A percentile compares a stretch with the other conserved stretches of the same genome.
phyloP scores from a whole-genome alignment of 2,888 invertebrate genomes.

The Caenorhabditis sinica region DNA sequence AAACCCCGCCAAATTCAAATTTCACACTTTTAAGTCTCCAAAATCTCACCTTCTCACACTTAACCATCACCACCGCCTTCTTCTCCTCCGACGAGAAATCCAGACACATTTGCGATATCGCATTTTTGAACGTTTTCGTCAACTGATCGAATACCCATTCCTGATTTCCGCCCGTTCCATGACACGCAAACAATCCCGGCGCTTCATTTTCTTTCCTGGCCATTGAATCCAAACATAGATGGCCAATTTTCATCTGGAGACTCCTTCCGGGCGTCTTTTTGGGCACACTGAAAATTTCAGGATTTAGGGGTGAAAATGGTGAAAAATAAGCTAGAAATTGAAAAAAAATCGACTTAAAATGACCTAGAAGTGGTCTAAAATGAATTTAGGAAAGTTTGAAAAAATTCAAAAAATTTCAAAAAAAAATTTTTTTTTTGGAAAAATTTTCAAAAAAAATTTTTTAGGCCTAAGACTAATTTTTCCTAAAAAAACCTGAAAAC shows the following conservation, averaged over 20 bases:
- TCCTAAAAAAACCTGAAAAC: too few species aligned
- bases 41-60: constrained; percentile 55
- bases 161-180: constrained; percentile 97
- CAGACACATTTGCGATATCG: constrained; percentile 75
- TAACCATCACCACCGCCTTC: constrained; percentile 50
- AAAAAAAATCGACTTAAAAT: too few species aligned
- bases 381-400: too few species aligned
- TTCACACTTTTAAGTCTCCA: background rate
- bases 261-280: constrained; percentile 87
- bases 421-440: too few species aligned
- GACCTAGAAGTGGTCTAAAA: too few species aligned
- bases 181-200: constrained; percentile 94
- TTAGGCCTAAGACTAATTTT: too few species aligned
- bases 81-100: constrained; percentile 51
- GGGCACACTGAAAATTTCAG: constrained; percentile 83
- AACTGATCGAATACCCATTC: constrained; percentile 79
- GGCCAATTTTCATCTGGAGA: constrained; percentile 87
- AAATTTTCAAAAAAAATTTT: too few species aligned
- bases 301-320: background rate
- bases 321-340: too few species aligned
- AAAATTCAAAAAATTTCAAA: too few species aligned
- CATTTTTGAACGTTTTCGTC: constrained; percentile 71
- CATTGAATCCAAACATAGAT: constrained; percentile 94
- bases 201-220: constrained; percentile 91
- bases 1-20: background rate